A percentile compares a stretch with the other conserved stretches of the same genome.
Evolutionary conservation across 2,797 vertebrate genomes (phyloP).

Genomic region (Paramormyrops hopkinsi): DNA sequence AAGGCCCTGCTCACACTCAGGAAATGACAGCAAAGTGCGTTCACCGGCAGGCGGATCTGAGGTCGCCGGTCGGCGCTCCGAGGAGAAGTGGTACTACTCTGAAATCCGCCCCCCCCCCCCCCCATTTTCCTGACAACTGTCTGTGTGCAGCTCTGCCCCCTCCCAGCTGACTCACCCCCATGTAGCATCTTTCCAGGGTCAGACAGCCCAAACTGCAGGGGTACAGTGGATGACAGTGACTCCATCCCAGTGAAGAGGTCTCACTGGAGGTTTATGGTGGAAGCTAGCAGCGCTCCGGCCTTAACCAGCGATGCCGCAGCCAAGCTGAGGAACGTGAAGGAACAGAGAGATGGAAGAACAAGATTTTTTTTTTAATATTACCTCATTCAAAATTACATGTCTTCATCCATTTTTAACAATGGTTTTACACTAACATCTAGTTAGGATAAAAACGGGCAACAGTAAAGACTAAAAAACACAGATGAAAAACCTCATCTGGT

Average conservation of each 20-base stretch:
- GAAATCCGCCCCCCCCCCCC: background rate
- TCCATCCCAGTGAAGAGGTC: background rate
- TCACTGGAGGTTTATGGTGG: background rate
- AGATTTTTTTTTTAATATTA: constrained; percentile 8
- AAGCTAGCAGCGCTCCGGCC: background rate
- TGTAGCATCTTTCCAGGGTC: background rate
- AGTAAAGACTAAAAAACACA: background rate
- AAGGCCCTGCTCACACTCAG: background rate
- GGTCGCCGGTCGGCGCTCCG: background rate
- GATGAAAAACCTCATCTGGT: background rate
- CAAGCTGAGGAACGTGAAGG: background rate
- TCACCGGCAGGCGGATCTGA: background rate
- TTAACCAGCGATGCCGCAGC: background rate
- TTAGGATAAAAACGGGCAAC: background rate
- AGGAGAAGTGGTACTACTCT: background rate
- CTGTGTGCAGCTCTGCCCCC: background rate
- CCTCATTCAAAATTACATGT: background rate
- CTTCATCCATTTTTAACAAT: background rate
- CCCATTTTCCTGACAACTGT: background rate
- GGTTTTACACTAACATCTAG: constrained; percentile 1
- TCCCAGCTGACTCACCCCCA: background rate
- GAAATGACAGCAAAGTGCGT: background rate
- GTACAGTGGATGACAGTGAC: background rate
- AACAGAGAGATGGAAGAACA: background rate
- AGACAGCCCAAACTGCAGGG: background rate